Percentiles rank a stretch among this genome's conserved stretches.
phyloP scores from a whole-genome alignment of 2,888 invertebrate genomes.

The Orgyia antiqua region DNA sequence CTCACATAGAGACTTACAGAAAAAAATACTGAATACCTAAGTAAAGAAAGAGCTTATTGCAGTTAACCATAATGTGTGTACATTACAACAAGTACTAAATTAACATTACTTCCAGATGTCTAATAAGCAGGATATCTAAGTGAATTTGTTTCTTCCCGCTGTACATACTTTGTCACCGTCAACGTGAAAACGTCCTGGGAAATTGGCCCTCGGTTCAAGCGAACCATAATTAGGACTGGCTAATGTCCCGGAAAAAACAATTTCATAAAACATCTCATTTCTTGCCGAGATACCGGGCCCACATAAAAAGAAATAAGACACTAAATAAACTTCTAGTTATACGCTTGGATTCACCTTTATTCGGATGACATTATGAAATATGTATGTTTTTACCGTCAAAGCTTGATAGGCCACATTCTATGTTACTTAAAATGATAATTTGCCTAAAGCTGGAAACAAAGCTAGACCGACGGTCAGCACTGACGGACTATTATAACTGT shows the following conservation, averaged over 20 bases:
- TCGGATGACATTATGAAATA: conserved; percentile 42
- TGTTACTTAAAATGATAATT: conserved; percentile 49
- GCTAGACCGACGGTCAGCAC: too few species aligned
- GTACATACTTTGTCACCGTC: conserved; percentile 68
- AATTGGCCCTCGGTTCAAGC: conserved; percentile 60
- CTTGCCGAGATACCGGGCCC: conserved; percentile 39
- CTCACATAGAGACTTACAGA: too few species aligned
- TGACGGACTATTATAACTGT: too few species aligned
- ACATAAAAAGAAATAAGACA: conserved; percentile 70
- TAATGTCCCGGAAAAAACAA: conserved; percentile 74
- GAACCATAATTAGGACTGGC: conserved; percentile 68
- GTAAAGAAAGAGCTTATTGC: conserved; percentile 17
- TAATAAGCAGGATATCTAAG: conserved; percentile 51
- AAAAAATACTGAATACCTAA: too few species aligned
- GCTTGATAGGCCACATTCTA: conserved; percentile 36
- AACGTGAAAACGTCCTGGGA: conserved; percentile 63
- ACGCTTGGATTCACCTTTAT: conserved; percentile 53
- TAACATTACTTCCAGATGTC: conserved; percentile 51
- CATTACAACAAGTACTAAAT: conserved; percentile 37
- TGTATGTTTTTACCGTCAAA: conserved; percentile 30
- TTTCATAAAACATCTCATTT: conserved; percentile 73
- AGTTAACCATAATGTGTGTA: conserved; percentile 21
- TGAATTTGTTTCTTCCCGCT: conserved; percentile 53
- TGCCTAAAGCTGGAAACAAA: conserved; percentile 36
- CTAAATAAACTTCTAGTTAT: conserved; percentile 68